phyloP scores from a whole-genome alignment of 2,888 invertebrate species.

The Hecatera dysodea region DNA sequence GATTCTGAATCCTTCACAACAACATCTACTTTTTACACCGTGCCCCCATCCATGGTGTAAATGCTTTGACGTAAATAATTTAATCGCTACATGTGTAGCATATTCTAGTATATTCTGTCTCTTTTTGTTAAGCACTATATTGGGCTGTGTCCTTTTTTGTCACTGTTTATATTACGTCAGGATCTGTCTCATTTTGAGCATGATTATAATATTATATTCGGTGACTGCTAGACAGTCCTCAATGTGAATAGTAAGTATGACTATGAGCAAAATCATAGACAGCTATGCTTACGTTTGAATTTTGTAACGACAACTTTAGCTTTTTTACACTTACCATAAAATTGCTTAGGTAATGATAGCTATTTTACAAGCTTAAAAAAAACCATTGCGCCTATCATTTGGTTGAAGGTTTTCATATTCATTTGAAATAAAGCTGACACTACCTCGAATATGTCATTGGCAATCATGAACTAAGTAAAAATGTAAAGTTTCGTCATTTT shows the following conservation, averaged over 20 bases:
- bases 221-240: constrained; percentile 11
- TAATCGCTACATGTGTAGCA: constrained; percentile 56
- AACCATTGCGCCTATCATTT: constrained; percentile 2
- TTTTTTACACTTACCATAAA: not conserved
- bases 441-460: constrained; percentile 9
- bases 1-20: constrained; percentile 62
- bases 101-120: constrained; percentile 47
- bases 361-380: not conserved
- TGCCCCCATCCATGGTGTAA: constrained; percentile 46
- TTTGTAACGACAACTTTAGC: not conserved
- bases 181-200: constrained; percentile 15
- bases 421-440: not conserved
- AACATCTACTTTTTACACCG: constrained; percentile 57
- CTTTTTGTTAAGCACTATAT: constrained; percentile 49
- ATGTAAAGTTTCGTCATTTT: constrained; percentile 43
- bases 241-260: not conserved
- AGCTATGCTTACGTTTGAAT: not conserved
- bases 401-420: constrained; percentile 8
- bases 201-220: constrained; percentile 9
- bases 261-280: not conserved
- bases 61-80: constrained; percentile 57
- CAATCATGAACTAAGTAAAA: constrained; percentile 22
- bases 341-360: not conserved
- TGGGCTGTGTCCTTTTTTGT: constrained; percentile 39
- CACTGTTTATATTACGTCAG: constrained; percentile 28